phyloP scores from a whole-genome alignment of 2,797 vertebrate species.

The Periophthalmus magnuspinnatus region DNA sequence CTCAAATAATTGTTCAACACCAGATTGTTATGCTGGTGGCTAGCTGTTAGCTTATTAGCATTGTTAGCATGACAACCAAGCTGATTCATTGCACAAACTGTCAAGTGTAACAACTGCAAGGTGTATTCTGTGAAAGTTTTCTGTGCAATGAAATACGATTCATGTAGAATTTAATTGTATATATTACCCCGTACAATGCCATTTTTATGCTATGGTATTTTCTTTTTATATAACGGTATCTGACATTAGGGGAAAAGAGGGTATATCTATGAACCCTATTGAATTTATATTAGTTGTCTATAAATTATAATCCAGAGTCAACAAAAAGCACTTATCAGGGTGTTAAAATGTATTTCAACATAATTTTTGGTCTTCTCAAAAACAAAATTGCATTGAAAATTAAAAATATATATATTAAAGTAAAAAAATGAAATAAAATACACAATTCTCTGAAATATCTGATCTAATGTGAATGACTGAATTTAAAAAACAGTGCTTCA shows the following conservation, averaged over 20 bases:
- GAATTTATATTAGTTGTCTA: too few relatives aligned
- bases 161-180: neutral
- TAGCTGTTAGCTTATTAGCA: slow-evolving; percentile 54
- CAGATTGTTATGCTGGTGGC: slow-evolving; percentile 5
- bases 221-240: neutral
- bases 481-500: too few relatives aligned
- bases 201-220: neutral
- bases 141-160: neutral
- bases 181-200: neutral
- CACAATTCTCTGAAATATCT: too few relatives aligned
- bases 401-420: too few relatives aligned
- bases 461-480: too few relatives aligned
- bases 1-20: neutral
- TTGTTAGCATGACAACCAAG: slow-evolving; percentile 42
- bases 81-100: slow-evolving; percentile 49
- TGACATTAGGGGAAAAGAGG: neutral
- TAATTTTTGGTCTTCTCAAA: too few relatives aligned
- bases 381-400: too few relatives aligned
- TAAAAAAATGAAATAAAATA: too few relatives aligned
- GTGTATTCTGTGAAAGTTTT: neutral
- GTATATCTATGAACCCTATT: too few relatives aligned
- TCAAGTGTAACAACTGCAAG: neutral
- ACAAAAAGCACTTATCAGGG: too few relatives aligned
- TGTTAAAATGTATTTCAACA: too few relatives aligned
- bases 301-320: too few relatives aligned